phyloP scores from a whole-genome alignment of 2,113 vertebrate genomes.

The Myanophis thanlyinensis region DNA sequence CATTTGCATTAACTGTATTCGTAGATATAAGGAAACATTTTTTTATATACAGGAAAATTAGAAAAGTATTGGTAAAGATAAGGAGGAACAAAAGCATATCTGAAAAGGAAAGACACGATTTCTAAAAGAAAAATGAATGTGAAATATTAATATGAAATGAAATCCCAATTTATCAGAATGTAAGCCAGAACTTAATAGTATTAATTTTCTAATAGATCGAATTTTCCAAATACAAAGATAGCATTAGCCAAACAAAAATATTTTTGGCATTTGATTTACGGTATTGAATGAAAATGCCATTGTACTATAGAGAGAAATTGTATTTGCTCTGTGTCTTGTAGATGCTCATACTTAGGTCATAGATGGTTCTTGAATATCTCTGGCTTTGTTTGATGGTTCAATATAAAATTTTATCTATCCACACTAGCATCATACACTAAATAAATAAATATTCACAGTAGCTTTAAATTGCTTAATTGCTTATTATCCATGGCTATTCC shows the following conservation, averaged over 20 bases:
- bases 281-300: not conserved
- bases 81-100: not conserved
- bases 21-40: not conserved
- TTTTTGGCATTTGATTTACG: not conserved
- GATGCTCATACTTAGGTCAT: not conserved
- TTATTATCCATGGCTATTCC: not conserved
- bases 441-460: not conserved
- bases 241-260: not conserved
- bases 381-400: not conserved
- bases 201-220: not conserved
- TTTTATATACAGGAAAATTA: not conserved
- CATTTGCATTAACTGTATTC: not conserved
- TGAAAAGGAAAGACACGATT: not conserved
- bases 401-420: not conserved
- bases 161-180: not conserved
- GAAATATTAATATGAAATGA: not conserved
- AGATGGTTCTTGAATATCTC: not conserved
- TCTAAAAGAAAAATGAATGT: not conserved
- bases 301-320: not conserved
- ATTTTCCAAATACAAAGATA: not conserved
- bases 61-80: not conserved
- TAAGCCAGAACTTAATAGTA: not conserved
- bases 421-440: not conserved
- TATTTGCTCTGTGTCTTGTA: not conserved
- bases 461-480: not conserved